These are phyloP conservation scores for Colinus virginianus DNA, from an alignment of 2,113 vertebrate species.

Conservation along the genomic window DNA sequence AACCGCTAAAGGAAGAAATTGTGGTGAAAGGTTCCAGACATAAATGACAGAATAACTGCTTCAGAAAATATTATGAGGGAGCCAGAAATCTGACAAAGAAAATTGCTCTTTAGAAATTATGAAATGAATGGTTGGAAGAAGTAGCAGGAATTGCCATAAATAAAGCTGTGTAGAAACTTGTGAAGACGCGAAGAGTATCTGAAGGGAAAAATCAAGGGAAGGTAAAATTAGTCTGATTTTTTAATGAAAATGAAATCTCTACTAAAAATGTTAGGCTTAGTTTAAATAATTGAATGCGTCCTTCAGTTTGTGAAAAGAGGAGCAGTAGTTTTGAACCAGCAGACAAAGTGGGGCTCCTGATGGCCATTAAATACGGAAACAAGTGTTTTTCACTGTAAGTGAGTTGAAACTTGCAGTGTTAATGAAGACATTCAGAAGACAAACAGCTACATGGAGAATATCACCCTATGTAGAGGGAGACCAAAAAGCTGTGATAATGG, in stretches of 20 bases:
- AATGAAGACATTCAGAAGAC: neutral
- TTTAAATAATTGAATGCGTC: neutral
- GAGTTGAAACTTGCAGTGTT: neutral
- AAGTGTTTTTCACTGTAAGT: neutral
- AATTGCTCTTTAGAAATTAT: neutral
- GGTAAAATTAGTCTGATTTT: neutral
- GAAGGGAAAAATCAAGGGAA: neutral
- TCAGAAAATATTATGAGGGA: conserved; percentile 4
- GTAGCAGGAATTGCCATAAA: neutral
- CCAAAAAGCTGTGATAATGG: neutral
- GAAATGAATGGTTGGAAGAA: neutral
- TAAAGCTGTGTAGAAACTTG: neutral
- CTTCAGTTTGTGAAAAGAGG: neutral
- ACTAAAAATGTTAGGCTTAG: neutral
- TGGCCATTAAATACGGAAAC: neutral
- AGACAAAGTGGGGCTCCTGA: neutral
- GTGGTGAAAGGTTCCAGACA: neutral
- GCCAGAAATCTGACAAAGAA: conserved; percentile 26
- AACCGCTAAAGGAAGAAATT: neutral
- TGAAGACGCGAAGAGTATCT: neutral
- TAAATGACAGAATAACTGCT: neutral
- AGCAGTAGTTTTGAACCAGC: neutral
- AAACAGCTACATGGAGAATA: neutral
- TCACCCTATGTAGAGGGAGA: accelerated
- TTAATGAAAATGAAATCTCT: neutral